Conservation (phyloP, 2,113 vertebrate genomes). For the Ptyas mucosa region DNA sequence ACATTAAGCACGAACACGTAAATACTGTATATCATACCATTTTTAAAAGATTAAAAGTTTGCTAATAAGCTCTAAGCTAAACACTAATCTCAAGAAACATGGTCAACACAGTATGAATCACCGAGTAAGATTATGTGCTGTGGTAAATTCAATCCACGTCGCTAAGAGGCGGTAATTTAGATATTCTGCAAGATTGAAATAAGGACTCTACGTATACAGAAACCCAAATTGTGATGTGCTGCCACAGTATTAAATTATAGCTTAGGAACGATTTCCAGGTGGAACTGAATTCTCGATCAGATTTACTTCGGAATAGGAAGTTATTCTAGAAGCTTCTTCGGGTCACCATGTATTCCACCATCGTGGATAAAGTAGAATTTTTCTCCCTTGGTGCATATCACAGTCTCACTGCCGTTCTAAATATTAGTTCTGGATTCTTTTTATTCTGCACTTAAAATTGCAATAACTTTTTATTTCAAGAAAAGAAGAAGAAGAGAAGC, state of each 20-base stretch:
- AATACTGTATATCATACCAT: not conserved
- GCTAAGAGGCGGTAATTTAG: not conserved
- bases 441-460: not conserved
- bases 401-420: not conserved
- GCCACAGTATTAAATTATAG: not conserved
- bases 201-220: not conserved
- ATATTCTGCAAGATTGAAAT: not conserved
- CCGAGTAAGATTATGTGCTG: not conserved
- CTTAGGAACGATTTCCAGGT: not conserved
- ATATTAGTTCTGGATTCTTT: not conserved
- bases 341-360: no score
- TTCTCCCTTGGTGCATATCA: not conserved
- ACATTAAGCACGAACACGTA: not conserved
- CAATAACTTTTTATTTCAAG: not conserved
- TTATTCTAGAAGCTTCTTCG: not conserved
- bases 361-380: not conserved
- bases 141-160: not conserved
- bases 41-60: not conserved
- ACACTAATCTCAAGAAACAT: not conserved
- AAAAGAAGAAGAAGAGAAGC: not conserved
- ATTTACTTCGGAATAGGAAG: not conserved
- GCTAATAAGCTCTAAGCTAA: not conserved
- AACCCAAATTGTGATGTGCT: not conserved
- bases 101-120: not conserved
- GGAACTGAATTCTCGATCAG: not conserved